Conservation (phyloP, 2,888 invertebrate genomes). For the Diaphora mendica region DNA sequence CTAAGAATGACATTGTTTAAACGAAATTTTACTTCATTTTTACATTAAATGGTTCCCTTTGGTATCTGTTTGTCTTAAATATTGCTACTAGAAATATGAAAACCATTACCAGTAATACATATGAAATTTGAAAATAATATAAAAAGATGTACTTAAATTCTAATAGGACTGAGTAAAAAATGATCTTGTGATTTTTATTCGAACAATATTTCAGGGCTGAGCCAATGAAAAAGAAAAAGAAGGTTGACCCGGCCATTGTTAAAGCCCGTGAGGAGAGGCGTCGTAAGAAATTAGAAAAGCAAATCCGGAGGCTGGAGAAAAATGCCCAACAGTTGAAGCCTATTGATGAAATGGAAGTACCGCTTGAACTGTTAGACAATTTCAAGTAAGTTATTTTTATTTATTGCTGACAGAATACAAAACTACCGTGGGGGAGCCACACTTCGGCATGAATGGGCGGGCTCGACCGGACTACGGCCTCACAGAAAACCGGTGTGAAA, state of each 20-base stretch:
- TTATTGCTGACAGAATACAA: not conserved
- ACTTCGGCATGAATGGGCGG: no score
- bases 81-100: no score
- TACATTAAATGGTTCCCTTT: no score
- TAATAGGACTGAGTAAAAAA: not conserved
- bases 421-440: no score
- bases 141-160: not conserved
- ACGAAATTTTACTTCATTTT: no score
- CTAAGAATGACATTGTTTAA: no score
- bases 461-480: no score
- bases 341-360: slow-evolving; percentile 93
- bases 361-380: slow-evolving; percentile 88
- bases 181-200: not conserved
- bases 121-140: no score
- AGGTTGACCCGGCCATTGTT: slow-evolving; percentile 92
- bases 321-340: slow-evolving; percentile 95
- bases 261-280: slow-evolving; percentile 93
- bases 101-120: no score
- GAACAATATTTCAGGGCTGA: slow-evolving; percentile 89
- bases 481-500: no score
- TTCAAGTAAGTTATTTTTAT: slow-evolving; percentile 82
- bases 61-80: no score
- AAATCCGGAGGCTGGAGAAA: slow-evolving; percentile 93
- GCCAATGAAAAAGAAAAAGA: slow-evolving; percentile 96
- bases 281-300: slow-evolving; percentile 94